Percentiles rank a stretch among this genome's conserved stretches.
phyloP scores from a whole-genome alignment of 1,140 invertebrate genomes.

The Drosophila subobscura region DNA sequence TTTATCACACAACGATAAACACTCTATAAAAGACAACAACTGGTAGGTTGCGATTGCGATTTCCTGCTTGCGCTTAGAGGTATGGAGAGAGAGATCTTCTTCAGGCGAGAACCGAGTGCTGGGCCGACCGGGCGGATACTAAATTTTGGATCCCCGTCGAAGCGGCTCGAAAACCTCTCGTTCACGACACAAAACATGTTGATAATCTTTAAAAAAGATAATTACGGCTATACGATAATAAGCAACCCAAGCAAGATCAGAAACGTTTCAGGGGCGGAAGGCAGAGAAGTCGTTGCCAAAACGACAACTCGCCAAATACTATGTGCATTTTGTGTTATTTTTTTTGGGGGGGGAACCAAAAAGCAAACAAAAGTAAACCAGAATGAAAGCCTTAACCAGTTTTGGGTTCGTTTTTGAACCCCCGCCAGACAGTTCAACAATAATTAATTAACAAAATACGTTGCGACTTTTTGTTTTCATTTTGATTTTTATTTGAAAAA shows the following conservation, averaged over 20 bases:
- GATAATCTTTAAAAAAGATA: constrained; percentile 49
- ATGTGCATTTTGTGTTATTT: constrained; percentile 20
- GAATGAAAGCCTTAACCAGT: constrained; percentile 30
- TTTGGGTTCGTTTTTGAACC: constrained; percentile 32
- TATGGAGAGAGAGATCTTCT: not conserved
- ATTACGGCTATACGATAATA: constrained; percentile 34
- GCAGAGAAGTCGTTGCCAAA: not conserved
- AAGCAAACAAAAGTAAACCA: constrained; percentile 2
- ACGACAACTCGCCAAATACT: constrained; percentile 17
- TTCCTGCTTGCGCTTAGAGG: not conserved
- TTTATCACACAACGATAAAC: constrained; percentile 58
- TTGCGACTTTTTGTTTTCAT: not conserved
- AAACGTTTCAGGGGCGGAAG: not conserved
- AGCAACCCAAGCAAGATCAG: not conserved
- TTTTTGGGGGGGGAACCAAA: not conserved
- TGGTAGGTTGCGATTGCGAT: constrained; percentile 10
- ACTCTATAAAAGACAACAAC: constrained; percentile 16
- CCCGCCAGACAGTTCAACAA: constrained; percentile 26
- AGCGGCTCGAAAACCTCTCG: constrained; percentile 37
- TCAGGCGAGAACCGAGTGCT: constrained; percentile 36
- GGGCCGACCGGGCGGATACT: constrained; percentile 52
- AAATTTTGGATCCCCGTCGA: constrained; percentile 50
- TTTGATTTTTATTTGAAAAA: constrained; percentile 15
- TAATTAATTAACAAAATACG: constrained; percentile 17
- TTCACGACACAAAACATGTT: constrained; percentile 19